Evolutionary conservation across 2,113 vertebrate species (phyloP), one percentile per base, ranked within the genome.

Genomic region (Eubucco bourcierii): DNA sequence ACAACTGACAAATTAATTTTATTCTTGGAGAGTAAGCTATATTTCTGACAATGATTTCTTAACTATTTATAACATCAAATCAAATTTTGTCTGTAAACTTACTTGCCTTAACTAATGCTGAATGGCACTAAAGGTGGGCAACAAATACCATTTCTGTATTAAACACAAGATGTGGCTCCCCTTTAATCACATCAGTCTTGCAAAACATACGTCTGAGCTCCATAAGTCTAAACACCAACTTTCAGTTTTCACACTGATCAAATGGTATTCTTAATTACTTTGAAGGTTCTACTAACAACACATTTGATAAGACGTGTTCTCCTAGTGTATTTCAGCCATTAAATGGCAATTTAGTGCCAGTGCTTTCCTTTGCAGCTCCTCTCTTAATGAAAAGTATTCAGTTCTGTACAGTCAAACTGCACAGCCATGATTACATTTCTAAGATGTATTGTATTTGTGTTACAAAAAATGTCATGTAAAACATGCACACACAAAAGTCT

Each of bases 401-500:
- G 12, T 23, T 80, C 87, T 94, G 93, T 85, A 65, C 80, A 92
- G 87, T 83, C 41, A 52, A 70, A 90, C 91, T 50, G 84, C 87
- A 93, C 78, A 87, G 90, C 25, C 64, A 90, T 61, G 61, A 78
- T 84, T 85, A 75, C 58, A 80, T 73, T 76, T 90, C 78, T 87
- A 95, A 90, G 66, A 92, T 90, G 95, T 84, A 33, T 47, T 93
- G 89, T 80, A 90, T 88, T 46, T 86, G 90, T 90, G 73, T 94
- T 94, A 96, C 86, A 95, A 96, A 96, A 96, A 74, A 63, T 79
- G 61, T 93, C 85, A 88, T 77, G 84, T 95, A 93, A 93, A 97
- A 96, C 94, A 93, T 93, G 95, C 90, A 95, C 87, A 95, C 87
- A 87, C 82, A 64, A 39, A 95, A 90, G 77, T 95, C 70, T 93